A percentile compares a stretch with the other conserved stretches of the same genome.
Conservation (phyloP, 2,888 invertebrate species). For the Pristionchus arcanus region DNA sequence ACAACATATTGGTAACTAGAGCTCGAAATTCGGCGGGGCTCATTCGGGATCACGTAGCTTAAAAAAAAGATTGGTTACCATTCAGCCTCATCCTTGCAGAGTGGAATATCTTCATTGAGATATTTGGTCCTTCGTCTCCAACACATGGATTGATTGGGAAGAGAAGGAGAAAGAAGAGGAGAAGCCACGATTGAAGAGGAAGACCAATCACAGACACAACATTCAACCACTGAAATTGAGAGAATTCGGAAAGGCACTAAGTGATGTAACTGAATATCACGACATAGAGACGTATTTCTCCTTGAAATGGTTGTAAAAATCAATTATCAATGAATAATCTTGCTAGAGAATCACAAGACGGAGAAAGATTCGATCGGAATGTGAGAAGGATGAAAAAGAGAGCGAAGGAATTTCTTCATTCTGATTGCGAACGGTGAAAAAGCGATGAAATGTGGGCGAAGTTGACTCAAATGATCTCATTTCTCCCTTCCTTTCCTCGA, state of each 20-base stretch:
- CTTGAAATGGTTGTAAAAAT: not conserved
- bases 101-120: conserved; percentile 62
- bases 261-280: not conserved
- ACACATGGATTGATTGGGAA: conserved; percentile 31
- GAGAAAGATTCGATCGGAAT: not conserved
- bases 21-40: not conserved
- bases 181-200: conserved; percentile 36
- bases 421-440: conserved; percentile 33
- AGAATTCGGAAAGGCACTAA: not conserved
- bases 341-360: not conserved
- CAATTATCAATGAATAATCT: not conserved
- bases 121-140: conserved; percentile 52
- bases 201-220: conserved; percentile 32
- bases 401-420: conserved; percentile 11
- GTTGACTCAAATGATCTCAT: not conserved
- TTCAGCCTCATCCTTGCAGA: conserved; percentile 73
- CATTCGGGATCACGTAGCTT: too few relatives aligned
- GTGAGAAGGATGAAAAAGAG: conserved; percentile 16
- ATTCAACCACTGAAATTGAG: conserved; percentile 37
- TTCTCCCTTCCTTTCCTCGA: too few relatives aligned
- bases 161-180: conserved; percentile 21
- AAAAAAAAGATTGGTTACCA: conserved; percentile 62
- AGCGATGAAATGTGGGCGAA: conserved; percentile 16
- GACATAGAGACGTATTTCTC: not conserved
- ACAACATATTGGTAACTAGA: not conserved